Base-by-base conservation (phyloP, 1,140 invertebrate species). In the Sarcophaga bullata region DNA sequence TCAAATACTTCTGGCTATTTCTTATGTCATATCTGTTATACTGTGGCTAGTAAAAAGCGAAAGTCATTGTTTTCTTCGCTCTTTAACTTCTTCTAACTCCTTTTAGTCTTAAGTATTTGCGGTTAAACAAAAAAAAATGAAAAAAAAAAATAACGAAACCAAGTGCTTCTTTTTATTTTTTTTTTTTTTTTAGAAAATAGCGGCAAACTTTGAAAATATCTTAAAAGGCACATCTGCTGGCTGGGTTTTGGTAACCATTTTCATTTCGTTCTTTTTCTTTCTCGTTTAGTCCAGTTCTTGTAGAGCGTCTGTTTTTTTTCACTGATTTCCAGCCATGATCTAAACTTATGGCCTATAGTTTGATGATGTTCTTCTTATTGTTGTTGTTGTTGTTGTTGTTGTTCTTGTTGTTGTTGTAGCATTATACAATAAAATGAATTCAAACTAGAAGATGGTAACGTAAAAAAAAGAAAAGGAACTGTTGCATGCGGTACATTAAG, bases 141-240 rank as follows among this genome's bases (percentile, higher is more conserved):
- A 68, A 68, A 68, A 68, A 19, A n/a, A 68, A 68, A 68, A 0
- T 0, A 37, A 37, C 1, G 4, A 37, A 37, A 37, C 25, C 25
- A 37, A 37, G 25, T 37, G 19, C 58, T 58, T 58, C 52, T 58
- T 37, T 37, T 37, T 37, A 58, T 15, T 58, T 15, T 58, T 58
- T 15, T 58, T 15, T 58, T 58, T 58, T 58, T 58, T 58, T 58
- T 58, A 6, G 11, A 58, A 48, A 15, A 46, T 19, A 50, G 75
- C 75, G 75, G 75, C 48, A 50, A 78, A 78, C 75, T 78, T 78
- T 78, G 19, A 78, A 78, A 78, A 52, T 78, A 78, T 78, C 75
- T 78, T n/a, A 19, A 58, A 25, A 78, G 75, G 75, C 75, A 78
- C 75, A 78, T 78, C 75, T 78, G 75, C 75, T 78, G 48, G 75